phyloP scores from a whole-genome alignment of 2,888 invertebrate species.

The Raillietiella orientalis region DNA sequence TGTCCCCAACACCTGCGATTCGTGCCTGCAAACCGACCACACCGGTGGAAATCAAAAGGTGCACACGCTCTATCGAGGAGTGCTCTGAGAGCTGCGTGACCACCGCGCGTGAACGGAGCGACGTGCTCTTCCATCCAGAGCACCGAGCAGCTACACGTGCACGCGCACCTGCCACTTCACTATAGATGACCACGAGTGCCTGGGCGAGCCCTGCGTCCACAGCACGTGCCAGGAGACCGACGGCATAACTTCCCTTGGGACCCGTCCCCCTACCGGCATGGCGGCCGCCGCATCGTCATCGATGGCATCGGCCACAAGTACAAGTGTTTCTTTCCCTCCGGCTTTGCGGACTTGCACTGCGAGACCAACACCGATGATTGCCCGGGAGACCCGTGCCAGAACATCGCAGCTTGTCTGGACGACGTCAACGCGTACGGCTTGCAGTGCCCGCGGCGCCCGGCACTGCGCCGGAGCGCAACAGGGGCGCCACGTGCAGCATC shows the following conservation, averaged over 20 bases:
- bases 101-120: conserved; percentile 73
- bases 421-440: conserved; percentile 64
- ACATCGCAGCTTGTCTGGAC: conserved; percentile 77
- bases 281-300: conserved; percentile 45
- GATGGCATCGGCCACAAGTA: conserved; percentile 55
- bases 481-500: conserved; percentile 74
- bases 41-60: conserved; percentile 40
- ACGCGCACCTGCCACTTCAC: conserved; percentile 59
- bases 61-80: conserved; percentile 46
- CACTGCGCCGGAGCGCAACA: conserved; percentile 56
- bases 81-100: conserved; percentile 57
- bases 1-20: conserved; percentile 58
- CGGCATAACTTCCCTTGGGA: conserved; percentile 82
- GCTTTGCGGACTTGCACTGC: conserved; percentile 17
- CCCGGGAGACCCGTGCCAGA: conserved; percentile 59
- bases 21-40: conserved; percentile 63
- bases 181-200: conserved; percentile 70
- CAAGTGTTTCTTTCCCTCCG: conserved; percentile 34
- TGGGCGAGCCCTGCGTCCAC: conserved; percentile 37
- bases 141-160: conserved; percentile 49
- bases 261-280: conserved; percentile 67
- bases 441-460: conserved; percentile 49
- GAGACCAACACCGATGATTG: conserved; percentile 48
- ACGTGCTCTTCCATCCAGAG: conserved; percentile 39
- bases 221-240: conserved; percentile 72